These are phyloP conservation scores for Petroica traversi DNA, from an alignment of 2,113 vertebrate genomes.

Conservation along the genomic window DNA sequence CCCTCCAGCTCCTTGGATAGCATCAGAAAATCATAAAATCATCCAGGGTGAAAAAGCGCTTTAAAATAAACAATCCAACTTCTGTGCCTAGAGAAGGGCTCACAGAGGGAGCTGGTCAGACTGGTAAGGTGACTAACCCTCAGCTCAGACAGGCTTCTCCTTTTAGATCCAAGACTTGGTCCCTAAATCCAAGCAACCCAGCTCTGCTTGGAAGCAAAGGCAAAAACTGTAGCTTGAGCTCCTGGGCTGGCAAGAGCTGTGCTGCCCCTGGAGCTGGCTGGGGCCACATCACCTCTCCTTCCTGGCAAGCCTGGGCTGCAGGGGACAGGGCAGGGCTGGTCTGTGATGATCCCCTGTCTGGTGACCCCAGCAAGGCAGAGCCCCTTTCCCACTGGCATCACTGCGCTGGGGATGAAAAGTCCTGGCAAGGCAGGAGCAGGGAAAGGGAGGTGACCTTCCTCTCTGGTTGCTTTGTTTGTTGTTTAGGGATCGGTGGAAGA, in stretches of 20 bases:
- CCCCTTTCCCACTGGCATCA: fast-evolving
- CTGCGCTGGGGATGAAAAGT: neutral
- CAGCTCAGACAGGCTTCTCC: neutral
- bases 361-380: neutral
- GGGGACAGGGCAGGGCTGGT: neutral
- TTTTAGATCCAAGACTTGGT: neutral
- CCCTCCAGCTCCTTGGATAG: neutral
- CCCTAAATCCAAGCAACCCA: neutral
- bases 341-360: neutral
- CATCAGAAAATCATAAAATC: neutral
- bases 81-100: neutral
- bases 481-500: constrained; percentile 1
- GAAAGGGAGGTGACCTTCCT: neutral
- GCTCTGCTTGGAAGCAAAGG: neutral
- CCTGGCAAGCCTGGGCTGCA: fast-evolving
- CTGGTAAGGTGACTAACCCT: neutral
- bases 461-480: neutral
- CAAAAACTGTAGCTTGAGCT: neutral
- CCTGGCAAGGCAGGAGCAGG: neutral
- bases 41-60: neutral
- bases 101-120: neutral
- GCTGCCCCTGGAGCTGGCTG: neutral
- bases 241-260: neutral
- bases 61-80: neutral
- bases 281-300: neutral